Conservation (phyloP, 2,888 invertebrate species). For the Lepetodrilus schrolli region DNA sequence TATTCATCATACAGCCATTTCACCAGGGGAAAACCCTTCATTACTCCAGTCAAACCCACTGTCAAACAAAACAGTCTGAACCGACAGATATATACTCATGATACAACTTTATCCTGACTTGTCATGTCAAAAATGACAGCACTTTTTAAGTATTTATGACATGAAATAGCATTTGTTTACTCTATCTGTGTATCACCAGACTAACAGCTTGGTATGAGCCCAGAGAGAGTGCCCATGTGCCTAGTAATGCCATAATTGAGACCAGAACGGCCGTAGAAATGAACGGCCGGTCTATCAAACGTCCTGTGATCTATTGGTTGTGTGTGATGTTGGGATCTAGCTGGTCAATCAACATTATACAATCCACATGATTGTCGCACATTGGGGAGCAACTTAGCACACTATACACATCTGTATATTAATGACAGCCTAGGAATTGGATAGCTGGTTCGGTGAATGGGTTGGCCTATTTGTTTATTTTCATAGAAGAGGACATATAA, state of each 20-base stretch:
- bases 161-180: not conserved
- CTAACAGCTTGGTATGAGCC: not conserved
- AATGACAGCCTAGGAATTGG: too few species aligned
- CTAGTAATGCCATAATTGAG: not conserved
- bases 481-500: too few species aligned
- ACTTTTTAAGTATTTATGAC: not conserved
- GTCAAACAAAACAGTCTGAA: not conserved
- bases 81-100: not conserved
- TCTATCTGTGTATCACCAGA: not conserved
- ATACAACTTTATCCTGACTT: not conserved
- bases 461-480: too few species aligned
- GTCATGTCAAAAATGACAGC: not conserved
- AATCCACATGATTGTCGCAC: not conserved
- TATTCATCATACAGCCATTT: too few species aligned
- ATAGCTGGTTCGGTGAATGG: too few species aligned
- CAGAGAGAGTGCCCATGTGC: not conserved
- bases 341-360: not conserved
- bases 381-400: too few species aligned
- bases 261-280: not conserved
- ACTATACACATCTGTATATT: too few species aligned
- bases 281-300: not conserved
- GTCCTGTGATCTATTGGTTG: not conserved
- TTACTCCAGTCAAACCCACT: not conserved
- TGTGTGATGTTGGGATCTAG: not conserved
- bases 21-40: constrained; percentile 10